Percentiles rank a stretch among this genome's conserved stretches.
Evolutionary conservation across 2,113 vertebrate genomes (phyloP).

Genomic region (Otus sunia): DNA sequence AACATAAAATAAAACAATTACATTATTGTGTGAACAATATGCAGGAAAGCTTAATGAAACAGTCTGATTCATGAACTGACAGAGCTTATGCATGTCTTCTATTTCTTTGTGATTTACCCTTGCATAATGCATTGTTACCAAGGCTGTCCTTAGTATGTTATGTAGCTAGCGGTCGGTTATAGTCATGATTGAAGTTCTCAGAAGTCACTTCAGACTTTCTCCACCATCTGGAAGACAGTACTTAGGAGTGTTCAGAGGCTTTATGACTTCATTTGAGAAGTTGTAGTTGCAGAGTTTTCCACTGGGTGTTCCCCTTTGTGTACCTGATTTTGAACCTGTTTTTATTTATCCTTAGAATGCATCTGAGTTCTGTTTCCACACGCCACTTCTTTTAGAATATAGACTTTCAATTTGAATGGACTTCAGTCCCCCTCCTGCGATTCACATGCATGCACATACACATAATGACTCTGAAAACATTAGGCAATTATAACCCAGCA

Average conservation of each 20-base stretch:
- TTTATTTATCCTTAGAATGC: neutral
- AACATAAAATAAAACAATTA: neutral
- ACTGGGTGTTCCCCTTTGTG: neutral
- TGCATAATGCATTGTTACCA: neutral
- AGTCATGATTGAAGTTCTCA: neutral
- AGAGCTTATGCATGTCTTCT: neutral
- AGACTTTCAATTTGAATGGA: neutral
- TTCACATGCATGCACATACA: neutral
- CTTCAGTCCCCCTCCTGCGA: neutral
- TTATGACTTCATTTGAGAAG: neutral
- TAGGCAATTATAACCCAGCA: neutral
- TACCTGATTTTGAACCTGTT: neutral
- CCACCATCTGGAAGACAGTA: neutral
- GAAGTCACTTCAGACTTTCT: neutral
- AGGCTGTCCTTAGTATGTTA: neutral
- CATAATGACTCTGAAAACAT: neutral
- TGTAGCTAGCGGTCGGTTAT: fast-evolving
- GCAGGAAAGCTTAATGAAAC: neutral
- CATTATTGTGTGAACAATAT: neutral
- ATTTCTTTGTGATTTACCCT: neutral
- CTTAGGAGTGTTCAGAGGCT: neutral
- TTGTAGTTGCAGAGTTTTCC: neutral
- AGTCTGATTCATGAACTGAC: neutral
- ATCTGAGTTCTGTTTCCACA: neutral
- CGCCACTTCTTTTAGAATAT: neutral